These are phyloP conservation scores for Pristionchus entomophagus DNA, from an alignment of 2,888 invertebrate species.

Conservation along the genomic window DNA sequence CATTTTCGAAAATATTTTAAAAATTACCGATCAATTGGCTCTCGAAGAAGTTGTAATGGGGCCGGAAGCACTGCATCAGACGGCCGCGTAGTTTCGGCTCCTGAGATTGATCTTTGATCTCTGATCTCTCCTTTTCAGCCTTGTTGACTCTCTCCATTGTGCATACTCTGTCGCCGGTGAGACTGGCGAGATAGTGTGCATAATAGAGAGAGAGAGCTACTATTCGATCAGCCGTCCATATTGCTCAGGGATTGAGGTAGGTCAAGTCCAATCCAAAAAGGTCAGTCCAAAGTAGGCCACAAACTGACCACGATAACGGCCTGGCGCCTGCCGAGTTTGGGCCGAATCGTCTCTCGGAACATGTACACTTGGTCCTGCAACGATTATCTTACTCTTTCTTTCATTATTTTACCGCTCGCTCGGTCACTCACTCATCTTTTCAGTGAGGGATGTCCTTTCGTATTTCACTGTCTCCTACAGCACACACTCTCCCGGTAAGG, in stretches of 20 bases:
- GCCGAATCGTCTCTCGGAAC: not conserved
- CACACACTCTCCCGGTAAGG: not conserved
- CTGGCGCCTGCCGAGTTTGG: not conserved
- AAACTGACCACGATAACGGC: not conserved
- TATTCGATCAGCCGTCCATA: too few species aligned
- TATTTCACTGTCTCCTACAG: not conserved
- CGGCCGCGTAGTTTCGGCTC: slow-evolving; percentile 25
- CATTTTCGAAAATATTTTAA: not conserved
- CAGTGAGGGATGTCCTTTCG: not conserved
- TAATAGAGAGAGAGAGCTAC: too few species aligned
- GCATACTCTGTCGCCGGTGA: too few species aligned
- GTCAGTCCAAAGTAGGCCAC: too few species aligned
- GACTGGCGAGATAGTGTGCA: too few species aligned
- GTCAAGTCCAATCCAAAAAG: too few species aligned
- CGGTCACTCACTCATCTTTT: not conserved
- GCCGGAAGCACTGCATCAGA: slow-evolving; percentile 65
- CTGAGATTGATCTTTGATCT: not conserved
- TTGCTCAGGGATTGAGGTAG: too few species aligned
- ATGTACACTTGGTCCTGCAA: not conserved
- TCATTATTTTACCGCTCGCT: not conserved
- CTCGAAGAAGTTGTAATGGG: slow-evolving; percentile 64
- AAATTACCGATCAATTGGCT: slow-evolving; percentile 60
- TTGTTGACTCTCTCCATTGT: too few species aligned
- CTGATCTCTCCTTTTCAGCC: too few species aligned
- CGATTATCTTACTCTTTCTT: not conserved